Evolutionary conservation across 2,113 vertebrate genomes (phyloP), one percentile per base, ranked within the genome.

Genomic region (Manacus vitellinus): DNA sequence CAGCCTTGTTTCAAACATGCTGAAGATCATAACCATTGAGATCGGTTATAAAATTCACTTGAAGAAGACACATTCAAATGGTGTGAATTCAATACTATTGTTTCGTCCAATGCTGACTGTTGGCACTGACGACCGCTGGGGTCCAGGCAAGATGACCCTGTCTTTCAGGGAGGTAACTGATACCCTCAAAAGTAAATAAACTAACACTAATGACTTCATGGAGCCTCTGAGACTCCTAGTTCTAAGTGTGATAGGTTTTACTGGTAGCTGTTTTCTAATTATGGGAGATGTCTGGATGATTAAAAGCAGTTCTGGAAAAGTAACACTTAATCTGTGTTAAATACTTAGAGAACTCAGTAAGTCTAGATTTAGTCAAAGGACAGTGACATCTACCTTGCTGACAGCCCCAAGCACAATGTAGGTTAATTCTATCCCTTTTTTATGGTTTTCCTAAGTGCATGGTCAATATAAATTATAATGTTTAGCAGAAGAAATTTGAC

Each of bases 81-180:
- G 5, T 30, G 22, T 85, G 35, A 95, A 81, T 30, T 9, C 30
- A 81, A 33, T 10, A 35, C 6, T 66, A 5, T 25, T 43, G 8
- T 61, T 80, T n/a, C 37, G 3, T 73, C 20, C 33, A 74, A 2
- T 74, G 41, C 17, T 81, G 54, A 35, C 27, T 63, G 9, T 17
- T 73, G 44, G 28, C 24, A 30, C 33, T 51, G 33, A 33, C 23
- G 31, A 73, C 8, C 0, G 0, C 15, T 43, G 37, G 8, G 10
- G 21, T n/a, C 43, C 49, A 49, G 75, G n/a, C 11, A 68, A 21
- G 25, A 35, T 31, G 47, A 58, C 21, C 17, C 22, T 72, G 4
- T 10, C n/a, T 39, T 6, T 46, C 39, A 28, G 5, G 10, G 33
- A 72, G 4, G 11, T 19, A 76, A 68, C 23, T 27, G 49, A 44